A percentile compares a stretch with the other conserved stretches of the same genome.
Conservation (phyloP, 92 coral and sea anemone genomes). For the Pocillopora grandis region DNA sequence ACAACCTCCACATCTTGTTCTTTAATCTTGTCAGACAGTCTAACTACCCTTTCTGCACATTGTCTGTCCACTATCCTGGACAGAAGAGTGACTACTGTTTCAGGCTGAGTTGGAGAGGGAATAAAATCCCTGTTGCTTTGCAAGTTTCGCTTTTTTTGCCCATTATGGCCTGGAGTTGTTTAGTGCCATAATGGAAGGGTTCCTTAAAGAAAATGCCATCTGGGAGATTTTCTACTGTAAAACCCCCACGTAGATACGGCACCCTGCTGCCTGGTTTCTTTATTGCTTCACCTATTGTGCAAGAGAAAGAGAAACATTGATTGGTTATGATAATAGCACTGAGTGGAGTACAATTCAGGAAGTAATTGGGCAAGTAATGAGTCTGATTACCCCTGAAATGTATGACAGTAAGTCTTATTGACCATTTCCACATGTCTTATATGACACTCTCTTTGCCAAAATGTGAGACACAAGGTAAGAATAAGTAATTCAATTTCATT, state of each 20-base stretch:
- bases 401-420: no score
- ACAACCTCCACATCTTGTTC: conserved; percentile 61
- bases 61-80: conserved; percentile 41
- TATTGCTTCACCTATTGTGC: conserved; percentile 54
- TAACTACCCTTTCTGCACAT: conserved; percentile 49
- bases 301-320: conserved; percentile 1
- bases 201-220: conserved; percentile 57
- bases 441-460: no score
- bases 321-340: no score
- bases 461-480: no score
- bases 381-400: no score
- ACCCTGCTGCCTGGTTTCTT: conserved; percentile 53
- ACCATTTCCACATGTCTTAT: no score
- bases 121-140: conserved; percentile 21
- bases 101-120: conserved; percentile 24
- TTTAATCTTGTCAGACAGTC: conserved; percentile 35
- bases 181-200: conserved; percentile 61
- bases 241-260: conserved; percentile 66
- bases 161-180: conserved; percentile 61
- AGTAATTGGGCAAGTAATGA: no score
- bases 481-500: no score
- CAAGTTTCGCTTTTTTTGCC: conserved; percentile 43
- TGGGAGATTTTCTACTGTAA: conserved; percentile 60
- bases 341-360: no score
- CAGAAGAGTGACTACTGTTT: conserved; percentile 26